Conservation (phyloP, 2,797 vertebrate species). For the Moxostoma hubbsi region DNA sequence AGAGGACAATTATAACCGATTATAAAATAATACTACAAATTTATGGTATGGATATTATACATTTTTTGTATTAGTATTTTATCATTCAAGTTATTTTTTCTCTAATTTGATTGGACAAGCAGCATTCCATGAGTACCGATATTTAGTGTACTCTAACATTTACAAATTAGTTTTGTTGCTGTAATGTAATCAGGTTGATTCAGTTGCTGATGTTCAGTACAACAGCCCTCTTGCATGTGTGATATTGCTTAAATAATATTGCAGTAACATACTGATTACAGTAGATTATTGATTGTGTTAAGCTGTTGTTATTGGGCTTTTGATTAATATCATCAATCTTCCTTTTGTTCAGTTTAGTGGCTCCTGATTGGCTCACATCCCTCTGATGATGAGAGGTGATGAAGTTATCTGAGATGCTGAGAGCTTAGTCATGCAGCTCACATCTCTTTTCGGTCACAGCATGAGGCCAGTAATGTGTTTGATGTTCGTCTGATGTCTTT, state of each 20-base stretch:
- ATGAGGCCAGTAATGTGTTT: constrained; percentile 52
- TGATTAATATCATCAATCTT: not conserved
- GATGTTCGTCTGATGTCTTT: constrained; percentile 58
- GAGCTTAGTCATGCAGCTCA: constrained; percentile 36
- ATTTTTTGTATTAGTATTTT: too few species aligned
- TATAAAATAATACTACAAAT: too few species aligned
- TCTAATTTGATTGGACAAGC: too few species aligned
- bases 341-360: not conserved
- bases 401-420: not conserved
- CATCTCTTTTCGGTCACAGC: constrained; percentile 35
- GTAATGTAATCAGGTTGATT: too few species aligned
- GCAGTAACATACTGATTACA: not conserved
- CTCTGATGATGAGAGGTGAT: constrained; percentile 13
- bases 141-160: too few species aligned
- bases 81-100: too few species aligned
- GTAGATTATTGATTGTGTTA: not conserved
- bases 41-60: too few species aligned
- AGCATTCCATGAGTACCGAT: too few species aligned
- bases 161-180: too few species aligned
- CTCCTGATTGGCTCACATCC: constrained; percentile 15
- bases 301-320: not conserved
- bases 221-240: too few species aligned
- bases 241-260: not conserved
- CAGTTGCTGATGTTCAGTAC: too few species aligned
- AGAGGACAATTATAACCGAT: too few species aligned